Conservation (phyloP, 2,113 vertebrate species). For the Phodopus roborovskii region DNA sequence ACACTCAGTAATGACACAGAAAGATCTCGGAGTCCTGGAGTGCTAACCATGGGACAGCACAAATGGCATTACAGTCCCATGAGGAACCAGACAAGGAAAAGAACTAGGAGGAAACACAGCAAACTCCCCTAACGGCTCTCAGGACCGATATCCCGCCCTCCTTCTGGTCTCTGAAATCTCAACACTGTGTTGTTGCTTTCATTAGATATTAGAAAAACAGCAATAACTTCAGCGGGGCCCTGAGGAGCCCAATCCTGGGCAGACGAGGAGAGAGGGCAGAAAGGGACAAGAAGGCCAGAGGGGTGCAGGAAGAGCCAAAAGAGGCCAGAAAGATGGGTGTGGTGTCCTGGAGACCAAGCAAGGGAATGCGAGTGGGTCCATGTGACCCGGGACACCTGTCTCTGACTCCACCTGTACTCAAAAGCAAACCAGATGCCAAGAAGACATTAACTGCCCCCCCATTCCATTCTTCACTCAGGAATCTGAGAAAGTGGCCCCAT, state of each 20-base stretch:
- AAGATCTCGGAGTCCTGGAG: no score
- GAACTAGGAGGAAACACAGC: neutral
- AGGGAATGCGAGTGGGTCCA: neutral
- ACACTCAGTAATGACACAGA: neutral
- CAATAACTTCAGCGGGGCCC: neutral
- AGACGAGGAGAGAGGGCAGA: neutral
- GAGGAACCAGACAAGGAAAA: neutral
- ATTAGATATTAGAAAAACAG: slow-evolving; percentile 6
- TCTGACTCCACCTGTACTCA: neutral
- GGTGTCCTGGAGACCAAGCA: neutral
- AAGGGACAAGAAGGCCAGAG: neutral
- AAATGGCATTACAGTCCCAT: neutral
- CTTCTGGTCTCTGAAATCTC: slow-evolving; percentile 27
- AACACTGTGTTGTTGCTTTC: slow-evolving; percentile 13
- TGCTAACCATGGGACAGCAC: neutral
- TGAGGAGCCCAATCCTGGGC: neutral
- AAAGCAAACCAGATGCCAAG: neutral
- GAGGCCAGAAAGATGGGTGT: neutral
- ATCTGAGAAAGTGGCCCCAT: neutral
- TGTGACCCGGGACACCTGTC: neutral
- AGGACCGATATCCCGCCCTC: neutral
- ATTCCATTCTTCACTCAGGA: neutral
- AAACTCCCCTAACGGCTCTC: neutral
- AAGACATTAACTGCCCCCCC: neutral
- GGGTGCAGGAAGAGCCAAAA: neutral